Conservation (phyloP, 64 coral and sea anemone genomes). For the Montipora foliosa region DNA sequence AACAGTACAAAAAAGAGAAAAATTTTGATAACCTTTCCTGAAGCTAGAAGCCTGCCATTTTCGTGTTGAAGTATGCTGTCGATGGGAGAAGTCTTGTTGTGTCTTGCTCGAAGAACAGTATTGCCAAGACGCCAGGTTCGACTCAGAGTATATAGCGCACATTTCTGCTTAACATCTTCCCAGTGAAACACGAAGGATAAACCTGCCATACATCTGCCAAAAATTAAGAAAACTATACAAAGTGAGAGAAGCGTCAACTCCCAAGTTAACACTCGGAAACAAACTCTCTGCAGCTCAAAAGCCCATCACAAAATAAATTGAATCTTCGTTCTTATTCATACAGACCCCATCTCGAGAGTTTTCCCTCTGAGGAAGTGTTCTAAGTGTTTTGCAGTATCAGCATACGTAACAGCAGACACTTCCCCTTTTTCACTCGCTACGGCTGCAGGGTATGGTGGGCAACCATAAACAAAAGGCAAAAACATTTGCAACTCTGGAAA, state of each 20-base stretch:
- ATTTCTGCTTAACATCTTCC: constrained; percentile 64
- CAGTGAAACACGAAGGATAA: constrained; percentile 51
- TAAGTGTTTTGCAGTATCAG: constrained; percentile 65
- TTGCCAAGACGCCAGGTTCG: constrained; percentile 83
- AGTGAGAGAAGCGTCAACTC: not conserved
- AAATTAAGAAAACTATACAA: not conserved
- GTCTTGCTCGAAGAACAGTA: constrained; percentile 81
- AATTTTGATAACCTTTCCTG: constrained; percentile 77
- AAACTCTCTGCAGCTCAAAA: not conserved
- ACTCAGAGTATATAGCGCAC: constrained; percentile 75
- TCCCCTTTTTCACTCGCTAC: constrained; percentile 67
- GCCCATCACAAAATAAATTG: too few species aligned
- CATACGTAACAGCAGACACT: constrained; percentile 48
- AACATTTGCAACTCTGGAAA: constrained; percentile 97
- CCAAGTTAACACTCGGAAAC: not conserved
- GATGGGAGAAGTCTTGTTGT: constrained; percentile 71
- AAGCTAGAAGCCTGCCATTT: constrained; percentile 77
- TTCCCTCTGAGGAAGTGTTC: constrained; percentile 77
- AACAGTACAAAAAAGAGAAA: not conserved
- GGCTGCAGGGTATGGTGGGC: constrained; percentile 57
- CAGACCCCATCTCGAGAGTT: constrained; percentile 79
- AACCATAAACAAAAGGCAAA: constrained; percentile 85
- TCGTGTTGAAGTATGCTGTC: constrained; percentile 75
- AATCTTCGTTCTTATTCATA: not conserved
- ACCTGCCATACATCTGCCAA: constrained; percentile 74